A percentile compares a stretch with the other conserved stretches of the same genome.
Evolutionary conservation across 2,888 invertebrate species (phyloP).

Genomic region (Ecliptopera silaceata): DNA sequence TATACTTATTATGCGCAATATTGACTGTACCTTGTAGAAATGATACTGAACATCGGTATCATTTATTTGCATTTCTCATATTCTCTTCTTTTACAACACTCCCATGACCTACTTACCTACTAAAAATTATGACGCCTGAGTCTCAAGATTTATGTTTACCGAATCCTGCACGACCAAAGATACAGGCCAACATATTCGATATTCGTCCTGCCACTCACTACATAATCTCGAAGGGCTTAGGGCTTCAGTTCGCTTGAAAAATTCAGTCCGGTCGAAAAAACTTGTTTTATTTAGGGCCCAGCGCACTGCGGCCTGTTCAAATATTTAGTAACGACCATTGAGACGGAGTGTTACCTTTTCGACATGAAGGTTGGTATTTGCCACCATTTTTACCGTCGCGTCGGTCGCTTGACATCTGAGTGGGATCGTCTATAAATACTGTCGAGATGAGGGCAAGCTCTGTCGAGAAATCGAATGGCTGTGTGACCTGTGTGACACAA

Average conservation of each 20-base stretch:
- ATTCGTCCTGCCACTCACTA: conserved; percentile 37
- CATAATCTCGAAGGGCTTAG: conserved; percentile 49
- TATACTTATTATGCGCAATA: too few relatives aligned
- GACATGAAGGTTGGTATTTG: conserved; percentile 40
- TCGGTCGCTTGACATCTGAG: conserved; percentile 33
- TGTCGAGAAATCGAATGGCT: neutral
- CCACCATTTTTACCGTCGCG: conserved; percentile 38
- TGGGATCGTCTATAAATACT: conserved; percentile 22
- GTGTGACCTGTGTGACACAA: too few relatives aligned
- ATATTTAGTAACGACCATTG: conserved; percentile 70
- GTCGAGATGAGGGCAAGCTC: neutral
- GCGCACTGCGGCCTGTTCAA: conserved; percentile 72
- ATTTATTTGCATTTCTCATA: neutral
- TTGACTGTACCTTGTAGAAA: too few relatives aligned
- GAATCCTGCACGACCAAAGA: conserved; percentile 14
- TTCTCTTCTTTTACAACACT: neutral
- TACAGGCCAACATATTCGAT: conserved; percentile 19
- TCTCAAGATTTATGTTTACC: conserved; percentile 23
- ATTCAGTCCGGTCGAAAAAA: conserved; percentile 61
- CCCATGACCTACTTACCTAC: neutral
- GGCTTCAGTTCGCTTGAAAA: conserved; percentile 60
- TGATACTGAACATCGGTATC: too few relatives aligned
- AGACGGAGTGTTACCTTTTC: conserved; percentile 57
- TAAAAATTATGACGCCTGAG: conserved; percentile 14
- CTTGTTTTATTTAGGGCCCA: conserved; percentile 71